Base-by-base conservation (phyloP, 2,113 vertebrate species). In the Panthera tigris region DNA sequence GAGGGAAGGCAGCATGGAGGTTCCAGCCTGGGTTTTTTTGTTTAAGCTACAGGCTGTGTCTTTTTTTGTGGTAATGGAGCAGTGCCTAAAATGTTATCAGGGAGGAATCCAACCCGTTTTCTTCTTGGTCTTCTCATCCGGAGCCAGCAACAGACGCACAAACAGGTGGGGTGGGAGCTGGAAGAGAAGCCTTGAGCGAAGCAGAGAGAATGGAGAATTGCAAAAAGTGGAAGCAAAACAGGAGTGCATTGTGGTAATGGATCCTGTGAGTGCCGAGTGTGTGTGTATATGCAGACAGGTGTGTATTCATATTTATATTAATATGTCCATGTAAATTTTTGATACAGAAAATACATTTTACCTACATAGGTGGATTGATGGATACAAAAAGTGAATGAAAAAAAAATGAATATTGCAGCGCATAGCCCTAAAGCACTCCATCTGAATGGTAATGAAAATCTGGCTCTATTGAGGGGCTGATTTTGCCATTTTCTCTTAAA, bases 381-480 rank as follows among this genome's bases (percentile, higher is more conserved):
- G 97, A 86, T 88, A 68, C 76, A 97, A 97, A 98, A 98, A 96
- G 84, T 92, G 50, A 95, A 90, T 97, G 92, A 87, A 65, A 82
- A 66, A 76, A 78, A 92, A 94, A 79, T 71, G 96, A 97, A 95
- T 97, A 92, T 91, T 97, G 87, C 82, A 97, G 55, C 94, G 90
- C 91, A 82, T 82, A 97, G 83, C 96, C 94, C 92, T 95, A 94
- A 98, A 96, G 86, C 96, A 96, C 95, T 97, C 91, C 81, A 87
- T 97, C 96, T 98, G 92, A 95, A 93, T 98, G 82, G 96, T 97
- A 97, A 98, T 97, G 95, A 95, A 97, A 98, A 98, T 96, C 94
- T 98, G 87, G 96, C 94, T 97, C 88, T 97, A 98, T 89, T 69
- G 81, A 96, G 65, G 87, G 93, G 73, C 89, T 85, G 80, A 93